Conservation (phyloP, 2,797 vertebrate species). For the Semaprochilodus insignis region DNA sequence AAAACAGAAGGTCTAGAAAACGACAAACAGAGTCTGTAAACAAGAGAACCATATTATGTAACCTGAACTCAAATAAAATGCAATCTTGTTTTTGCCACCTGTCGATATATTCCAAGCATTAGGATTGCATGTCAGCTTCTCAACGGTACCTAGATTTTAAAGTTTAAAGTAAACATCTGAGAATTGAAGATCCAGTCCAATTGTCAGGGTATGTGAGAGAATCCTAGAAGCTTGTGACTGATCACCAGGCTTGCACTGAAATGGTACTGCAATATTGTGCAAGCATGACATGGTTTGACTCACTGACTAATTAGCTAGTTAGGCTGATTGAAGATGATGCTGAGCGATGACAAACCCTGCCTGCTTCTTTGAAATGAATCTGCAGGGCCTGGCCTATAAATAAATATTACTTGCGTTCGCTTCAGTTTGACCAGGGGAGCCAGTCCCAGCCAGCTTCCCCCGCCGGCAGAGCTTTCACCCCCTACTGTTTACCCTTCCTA, state of each 20-base stretch:
- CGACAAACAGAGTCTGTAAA: background rate
- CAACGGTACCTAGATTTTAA: background rate
- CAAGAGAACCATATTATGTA: background rate
- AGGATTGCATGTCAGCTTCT: background rate
- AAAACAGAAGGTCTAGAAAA: background rate
- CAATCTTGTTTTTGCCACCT: background rate
- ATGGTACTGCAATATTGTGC: background rate
- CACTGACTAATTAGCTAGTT: background rate
- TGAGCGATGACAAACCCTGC: background rate
- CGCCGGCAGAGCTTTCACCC: background rate
- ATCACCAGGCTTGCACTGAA: background rate
- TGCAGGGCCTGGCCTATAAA: slow-evolving; percentile 11
- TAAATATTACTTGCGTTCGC: slow-evolving; percentile 13
- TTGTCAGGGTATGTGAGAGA: background rate
- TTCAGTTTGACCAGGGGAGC: slow-evolving; percentile 5
- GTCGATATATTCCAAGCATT: background rate
- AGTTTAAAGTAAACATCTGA: background rate
- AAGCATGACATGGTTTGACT: slow-evolving; percentile 12
- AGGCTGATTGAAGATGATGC: slow-evolving; percentile 35
- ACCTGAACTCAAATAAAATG: background rate
- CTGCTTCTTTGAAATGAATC: slow-evolving; percentile 29
- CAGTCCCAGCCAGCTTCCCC: background rate
- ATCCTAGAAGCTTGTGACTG: background rate
- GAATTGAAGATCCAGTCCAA: too few relatives aligned
- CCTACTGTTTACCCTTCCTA: background rate